Base-by-base conservation (phyloP, 2,113 vertebrate species). In the Bos javanicus region DNA sequence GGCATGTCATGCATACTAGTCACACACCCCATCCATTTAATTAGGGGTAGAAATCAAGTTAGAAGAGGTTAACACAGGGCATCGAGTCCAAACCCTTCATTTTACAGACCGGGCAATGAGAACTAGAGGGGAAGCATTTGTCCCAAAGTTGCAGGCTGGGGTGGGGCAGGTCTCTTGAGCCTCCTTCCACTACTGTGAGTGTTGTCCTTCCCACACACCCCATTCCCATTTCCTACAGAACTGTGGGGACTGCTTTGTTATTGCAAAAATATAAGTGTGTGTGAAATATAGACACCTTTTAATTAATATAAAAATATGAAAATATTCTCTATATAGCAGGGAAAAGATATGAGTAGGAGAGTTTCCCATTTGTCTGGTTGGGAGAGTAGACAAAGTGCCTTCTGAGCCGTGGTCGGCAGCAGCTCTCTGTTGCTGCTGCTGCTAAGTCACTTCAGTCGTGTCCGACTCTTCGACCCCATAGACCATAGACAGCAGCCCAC, bases 71-170 rank as follows among this genome's bases (percentile, higher is more conserved):
- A 74, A 25, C 4, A 5, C 82, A 30, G 23, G 23, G 30, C 56
- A 11, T 62, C 2, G 7, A 94, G 43, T 54, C 54, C 60, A 80
- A 57, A 36, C 5, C 21, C 76, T 39, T 81, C 48, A 74, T 80
- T 81, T 60, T 94, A 57, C 67, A 94, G 50, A 80, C n/a, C 67
- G 36, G n/a, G 50, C 87, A 64, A 13, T 25, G 82, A 95, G 50
- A 64, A 57, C 43, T 52, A 30, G 26, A 46, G 19, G 7, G 36
- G 62, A 91, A 95, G 17, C 7, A 33, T 13, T 74, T 88, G 39
- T 48, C 30, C 26, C n/a, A 56, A 57, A 96, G 62, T 54, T 50
- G 26, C 59, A 86, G 36, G 16, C 33, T 28, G 4, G 21, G 46
- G 16, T 12, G 13, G 23, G 14, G 5, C 15, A 88, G 28, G n/a